Base-by-base conservation (phyloP, 2,113 vertebrate genomes). In the Megaleporinus macrocephalus region DNA sequence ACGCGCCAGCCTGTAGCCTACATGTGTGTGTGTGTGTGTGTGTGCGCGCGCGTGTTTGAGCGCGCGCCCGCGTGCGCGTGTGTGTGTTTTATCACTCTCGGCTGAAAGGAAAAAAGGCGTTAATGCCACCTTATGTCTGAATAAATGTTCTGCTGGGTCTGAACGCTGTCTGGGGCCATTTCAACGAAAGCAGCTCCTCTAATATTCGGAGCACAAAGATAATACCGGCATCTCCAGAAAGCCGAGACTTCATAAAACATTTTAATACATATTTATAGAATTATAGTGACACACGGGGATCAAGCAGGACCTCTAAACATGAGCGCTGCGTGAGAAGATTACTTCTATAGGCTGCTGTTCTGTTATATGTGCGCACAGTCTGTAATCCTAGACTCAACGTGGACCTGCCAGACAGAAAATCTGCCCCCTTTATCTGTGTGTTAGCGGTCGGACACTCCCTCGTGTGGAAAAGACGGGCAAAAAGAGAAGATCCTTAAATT, bases 371-470 rank as follows among this genome's bases (percentile, higher is more conserved):
- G 14, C 2, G 4, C 16, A 51, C 49, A 51, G 49, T 11, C 49
- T 51, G 13, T 16, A 36, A n/a, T n/a, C n/a, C 7, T 36, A 36
- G 7, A 36, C 4, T 1, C 47, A 5, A 2, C 13, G 11, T 12
- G 47, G 47, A 55, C 29, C 65, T 36, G 16, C 12, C 6, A 68
- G 65, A 30, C 12, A 20, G 65, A 33, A 11, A 6, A 36, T 53
- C 26, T 66, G n/a, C n/a, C 2, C 18, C 33, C 13, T n/a, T 51
- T 66, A 66, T 3, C 22, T 30, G 26, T n/a, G 24, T 24, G 51
- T 68, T 41, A 75, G 62, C 80, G 86, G 87, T 87, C 81, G 75
- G 79, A 85, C 88, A 89, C 89, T 90, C 89, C 89, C 90, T 89
- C 88, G 49, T 87, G 90, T 91, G 90, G 90, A 89, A 88, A 86